Evolutionary conservation across 2,113 vertebrate species (phyloP), one percentile per base, ranked within the genome.

Genomic region (Carassius auratus): DNA sequence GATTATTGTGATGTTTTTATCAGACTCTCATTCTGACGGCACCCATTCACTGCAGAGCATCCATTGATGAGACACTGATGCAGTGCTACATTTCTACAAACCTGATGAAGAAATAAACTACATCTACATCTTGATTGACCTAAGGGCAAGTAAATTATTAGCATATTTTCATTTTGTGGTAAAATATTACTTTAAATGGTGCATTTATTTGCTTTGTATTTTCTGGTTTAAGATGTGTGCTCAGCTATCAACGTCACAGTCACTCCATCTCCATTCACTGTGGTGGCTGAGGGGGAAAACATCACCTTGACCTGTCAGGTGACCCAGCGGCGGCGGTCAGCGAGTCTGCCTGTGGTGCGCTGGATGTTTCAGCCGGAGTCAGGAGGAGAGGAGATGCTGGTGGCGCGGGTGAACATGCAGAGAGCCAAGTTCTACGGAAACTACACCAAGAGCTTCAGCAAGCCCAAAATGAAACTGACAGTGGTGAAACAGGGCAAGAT

Each of bases 401-500:
- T 99, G 83, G 95, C 97, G 1, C 96, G 96, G 55, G 96, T 98
- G 93, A 99, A 97, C 91, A 97, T 97, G 90, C 93, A 96, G 8
- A 91, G 94, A 50, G 96, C 96, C 26, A 97, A 97, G 74, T 97
- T 96, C 85, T 99, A 98, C 0, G 96, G 97, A 17, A 98, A 98
- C 92, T 99, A 97, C 84, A 97, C 95, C 10, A 96, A 96, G 80
- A 92, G 91, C 19, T 95, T 95, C 87, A 86, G 92, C 1, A 95
- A 94, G 86, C 95, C 94, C 81, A 96, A 97, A 90, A 91, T 98
- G 83, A 96, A 92, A 82, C 94, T 99, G 84, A 91, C 93, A 0
- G 96, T 97, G 86, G 95, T 97, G 75, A 94, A 94, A 64, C 95
- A 93, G 0, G 96, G 95, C 57, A 91, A 91, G 66, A 91, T 95